Conservation (phyloP, 37 sponge, comb jelly and placozoan species). For the Diacarnus erythraeanus region DNA sequence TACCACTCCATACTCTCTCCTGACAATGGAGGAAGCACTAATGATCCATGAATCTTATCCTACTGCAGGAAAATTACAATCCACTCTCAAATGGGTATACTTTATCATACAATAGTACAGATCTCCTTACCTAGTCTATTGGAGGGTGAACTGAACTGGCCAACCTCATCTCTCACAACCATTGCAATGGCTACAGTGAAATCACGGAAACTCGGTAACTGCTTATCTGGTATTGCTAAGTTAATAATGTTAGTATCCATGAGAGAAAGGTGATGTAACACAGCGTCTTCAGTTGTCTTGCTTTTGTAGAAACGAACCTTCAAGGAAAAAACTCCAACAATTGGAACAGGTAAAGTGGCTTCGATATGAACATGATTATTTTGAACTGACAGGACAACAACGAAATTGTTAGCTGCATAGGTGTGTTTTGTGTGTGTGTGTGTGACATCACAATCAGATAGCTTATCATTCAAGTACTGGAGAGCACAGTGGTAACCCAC, state of each 20-base stretch:
- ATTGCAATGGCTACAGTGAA: constrained; percentile 26
- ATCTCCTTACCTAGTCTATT: constrained; percentile 16
- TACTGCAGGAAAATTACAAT: no score
- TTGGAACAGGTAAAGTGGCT: constrained; percentile 9
- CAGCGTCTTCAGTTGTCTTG: not conserved
- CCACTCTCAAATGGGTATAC: no score
- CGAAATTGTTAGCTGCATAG: constrained; percentile 8
- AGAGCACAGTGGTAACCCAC: no score
- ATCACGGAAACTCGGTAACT: constrained; percentile 12
- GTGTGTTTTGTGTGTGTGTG: constrained; percentile 33
- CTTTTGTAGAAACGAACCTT: not conserved
- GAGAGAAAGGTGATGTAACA: constrained; percentile 4
- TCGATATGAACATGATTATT: constrained; percentile 4
- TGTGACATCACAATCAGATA: constrained; percentile 14
- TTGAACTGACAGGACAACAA: not conserved
- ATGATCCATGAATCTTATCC: no score
- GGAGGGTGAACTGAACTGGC: not conserved
- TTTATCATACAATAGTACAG: not conserved
- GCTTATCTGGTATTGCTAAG: not conserved
- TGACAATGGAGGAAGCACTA: no score
- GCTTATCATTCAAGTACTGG: not conserved
- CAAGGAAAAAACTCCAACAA: constrained; percentile 4
- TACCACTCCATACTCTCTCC: no score
- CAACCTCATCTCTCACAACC: not conserved
- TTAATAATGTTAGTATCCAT: not conserved